Evolutionary conservation across 2,113 vertebrate species (phyloP), one percentile per base, ranked within the genome.

Genomic region (Podarcis raffonei): DNA sequence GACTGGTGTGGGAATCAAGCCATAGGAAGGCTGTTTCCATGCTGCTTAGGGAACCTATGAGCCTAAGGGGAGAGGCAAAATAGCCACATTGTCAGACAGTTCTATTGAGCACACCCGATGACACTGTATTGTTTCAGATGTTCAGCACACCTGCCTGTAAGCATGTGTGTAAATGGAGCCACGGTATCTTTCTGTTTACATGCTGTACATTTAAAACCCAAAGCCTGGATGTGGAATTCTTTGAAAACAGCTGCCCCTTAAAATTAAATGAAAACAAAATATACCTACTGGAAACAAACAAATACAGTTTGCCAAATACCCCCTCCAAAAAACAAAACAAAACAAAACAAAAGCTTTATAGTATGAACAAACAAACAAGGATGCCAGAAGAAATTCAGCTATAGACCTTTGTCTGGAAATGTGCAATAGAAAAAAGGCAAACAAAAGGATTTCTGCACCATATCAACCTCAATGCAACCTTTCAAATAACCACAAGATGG

Each of bases 401-500:
- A 66, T 6, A 68, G 75, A 78, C 48, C 2, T 78, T 77, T 76
- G 3, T 48, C 20, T n/a, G 23, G 27, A n/a, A 12, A 69, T 83
- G 42, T 62, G 74, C n/a, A 37, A n/a, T 8, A 9, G 48, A 57
- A 65, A 57, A 65, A 69, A 68, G 13, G 27, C 37, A 42, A 27
- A 69, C 27, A 42, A 27, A 68, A 78, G 32, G 35, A 81, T 74
- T 81, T 74, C 25, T 32, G 18, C 8, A 18, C 18, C 23, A 3
- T 7, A 12, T 4, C 69, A 82, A 39, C n/a, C 7, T 6, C 12
- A 0, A 62, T 81, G 94, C 93, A 66, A 71, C 91, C 89, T 94
- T 7, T 8, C 2, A 0, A 0, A 0, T 0, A 1, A 16, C 91
- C 97, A 94, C 96, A 2, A 92, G 97, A 96, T 97, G 97, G 96